These are phyloP conservation scores for Syrrhaptes paradoxus DNA, from an alignment of 2,113 vertebrate genomes.

Conservation along the genomic window DNA sequence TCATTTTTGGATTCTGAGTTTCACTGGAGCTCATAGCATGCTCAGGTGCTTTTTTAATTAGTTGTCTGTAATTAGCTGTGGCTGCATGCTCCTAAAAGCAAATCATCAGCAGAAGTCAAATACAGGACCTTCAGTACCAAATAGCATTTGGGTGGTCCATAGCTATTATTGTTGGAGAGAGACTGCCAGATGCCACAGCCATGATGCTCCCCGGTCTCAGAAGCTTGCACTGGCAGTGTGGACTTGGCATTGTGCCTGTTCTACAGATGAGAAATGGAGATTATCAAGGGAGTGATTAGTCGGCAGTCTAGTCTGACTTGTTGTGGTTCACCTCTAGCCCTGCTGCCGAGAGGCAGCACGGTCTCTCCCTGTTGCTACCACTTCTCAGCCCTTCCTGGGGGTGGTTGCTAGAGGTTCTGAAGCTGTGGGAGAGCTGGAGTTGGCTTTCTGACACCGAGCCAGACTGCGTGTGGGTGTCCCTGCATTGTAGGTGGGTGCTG, in stretches of 20 bases:
- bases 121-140: background rate
- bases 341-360: fast-evolving
- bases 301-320: background rate
- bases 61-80: background rate
- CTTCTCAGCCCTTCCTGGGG: background rate
- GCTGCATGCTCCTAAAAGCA: background rate
- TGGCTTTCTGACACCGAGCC: background rate
- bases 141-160: fast-evolving
- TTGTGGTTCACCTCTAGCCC: background rate
- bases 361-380: background rate
- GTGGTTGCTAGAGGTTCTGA: background rate
- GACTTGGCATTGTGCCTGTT: background rate
- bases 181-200: background rate
- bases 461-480: fast-evolving
- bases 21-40: background rate
- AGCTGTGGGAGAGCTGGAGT: background rate
- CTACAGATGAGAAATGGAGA: background rate
- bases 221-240: background rate
- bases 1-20: background rate
- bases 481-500: background rate
- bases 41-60: background rate
- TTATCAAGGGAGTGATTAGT: background rate
- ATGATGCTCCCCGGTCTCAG: fast-evolving
- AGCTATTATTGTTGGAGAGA: background rate
- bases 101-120: background rate